Evolutionary conservation across 2,888 invertebrate species (phyloP).

Genomic region (Epirrhoe tristata): DNA sequence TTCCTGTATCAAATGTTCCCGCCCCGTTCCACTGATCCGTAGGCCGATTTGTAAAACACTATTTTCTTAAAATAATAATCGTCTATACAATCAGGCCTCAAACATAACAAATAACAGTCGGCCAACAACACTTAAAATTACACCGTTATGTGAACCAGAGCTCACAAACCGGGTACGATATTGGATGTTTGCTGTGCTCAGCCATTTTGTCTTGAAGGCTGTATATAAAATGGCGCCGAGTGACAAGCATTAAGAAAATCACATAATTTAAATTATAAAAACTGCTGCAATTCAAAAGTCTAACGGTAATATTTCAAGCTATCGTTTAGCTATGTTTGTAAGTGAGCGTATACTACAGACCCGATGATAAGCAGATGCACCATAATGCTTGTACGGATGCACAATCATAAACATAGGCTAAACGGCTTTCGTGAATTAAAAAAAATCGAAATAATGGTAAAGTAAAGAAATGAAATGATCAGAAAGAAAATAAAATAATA

Average conservation of each 20-base stretch:
- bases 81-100: conserved; percentile 7
- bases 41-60: conserved; percentile 10
- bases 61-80: conserved; percentile 2
- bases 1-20: conserved; percentile 13
- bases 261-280: conserved; percentile 1
- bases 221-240: conserved; percentile 20
- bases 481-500: conserved; percentile 13
- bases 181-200: conserved; percentile 9
- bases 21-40: conserved; percentile 27
- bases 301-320: neutral
- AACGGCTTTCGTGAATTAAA: neutral
- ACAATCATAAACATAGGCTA: neutral
- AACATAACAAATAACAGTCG: conserved; percentile 27
- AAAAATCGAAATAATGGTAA: neutral
- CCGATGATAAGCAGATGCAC: neutral
- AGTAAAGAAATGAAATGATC: conserved; percentile 15
- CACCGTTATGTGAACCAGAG: conserved; percentile 4
- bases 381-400: neutral
- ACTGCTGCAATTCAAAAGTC: neutral
- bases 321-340: neutral
- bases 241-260: neutral
- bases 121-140: conserved; percentile 20
- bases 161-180: conserved; percentile 11
- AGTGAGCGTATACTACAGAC: neutral
- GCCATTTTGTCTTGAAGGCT: conserved; percentile 33